phyloP scores from a whole-genome alignment of 2,797 vertebrate species.

The Prunella strophiata region DNA sequence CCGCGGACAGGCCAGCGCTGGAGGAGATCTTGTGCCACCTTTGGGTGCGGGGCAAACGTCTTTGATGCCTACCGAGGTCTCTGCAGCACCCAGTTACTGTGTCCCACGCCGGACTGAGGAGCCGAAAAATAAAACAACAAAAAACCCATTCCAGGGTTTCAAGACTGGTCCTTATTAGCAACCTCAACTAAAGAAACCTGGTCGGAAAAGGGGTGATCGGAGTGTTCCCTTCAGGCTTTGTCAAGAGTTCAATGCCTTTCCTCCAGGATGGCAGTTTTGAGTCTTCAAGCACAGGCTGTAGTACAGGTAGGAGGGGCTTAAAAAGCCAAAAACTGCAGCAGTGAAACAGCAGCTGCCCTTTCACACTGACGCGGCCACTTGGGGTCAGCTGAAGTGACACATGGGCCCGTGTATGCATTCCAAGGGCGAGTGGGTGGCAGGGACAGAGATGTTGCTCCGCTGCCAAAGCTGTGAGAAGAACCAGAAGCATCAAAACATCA shows the following conservation, averaged over 20 bases:
- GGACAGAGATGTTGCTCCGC: background rate
- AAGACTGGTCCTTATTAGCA: background rate
- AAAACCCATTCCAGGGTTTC: too few species aligned
- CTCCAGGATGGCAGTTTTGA: background rate
- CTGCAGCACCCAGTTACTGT: background rate
- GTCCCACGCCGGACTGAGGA: background rate
- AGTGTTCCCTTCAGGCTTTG: background rate
- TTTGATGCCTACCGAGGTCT: background rate
- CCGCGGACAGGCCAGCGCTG: too few species aligned
- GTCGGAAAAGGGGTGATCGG: background rate
- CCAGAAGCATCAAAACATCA: background rate
- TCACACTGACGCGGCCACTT: rapidly evolving
- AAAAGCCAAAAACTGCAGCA: too few species aligned
- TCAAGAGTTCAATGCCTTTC: background rate
- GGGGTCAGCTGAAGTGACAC: background rate
- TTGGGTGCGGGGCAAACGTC: background rate
- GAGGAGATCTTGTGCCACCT: too few species aligned
- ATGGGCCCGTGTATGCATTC: rapidly evolving
- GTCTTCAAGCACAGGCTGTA: background rate
- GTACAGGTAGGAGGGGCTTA: background rate
- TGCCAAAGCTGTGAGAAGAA: background rate
- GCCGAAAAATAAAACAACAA: background rate
- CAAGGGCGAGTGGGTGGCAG: background rate
- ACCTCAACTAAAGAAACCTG: background rate
- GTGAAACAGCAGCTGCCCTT: background rate